phyloP scores from a whole-genome alignment of 1,140 invertebrate species.

The Lepidurus arcticus region DNA sequence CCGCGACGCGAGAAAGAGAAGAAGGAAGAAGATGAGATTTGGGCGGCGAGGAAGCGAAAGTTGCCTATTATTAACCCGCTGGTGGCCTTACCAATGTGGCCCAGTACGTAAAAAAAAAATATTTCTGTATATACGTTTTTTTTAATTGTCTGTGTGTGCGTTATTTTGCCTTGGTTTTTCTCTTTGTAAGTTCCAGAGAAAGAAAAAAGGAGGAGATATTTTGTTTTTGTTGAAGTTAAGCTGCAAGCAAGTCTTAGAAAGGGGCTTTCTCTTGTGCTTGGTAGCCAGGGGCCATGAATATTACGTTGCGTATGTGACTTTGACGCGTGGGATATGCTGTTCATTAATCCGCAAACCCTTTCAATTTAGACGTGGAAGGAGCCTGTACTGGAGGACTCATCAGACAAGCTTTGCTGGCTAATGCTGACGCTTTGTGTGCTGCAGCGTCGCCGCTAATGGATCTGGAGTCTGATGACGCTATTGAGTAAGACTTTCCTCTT shows the following conservation, averaged over 20 bases:
- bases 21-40: constrained; percentile 43
- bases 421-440: constrained; percentile 92
- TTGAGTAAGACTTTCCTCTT: constrained; percentile 52
- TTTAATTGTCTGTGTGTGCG: constrained; percentile 24
- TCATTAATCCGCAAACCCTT: constrained; percentile 4
- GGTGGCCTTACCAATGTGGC: constrained; percentile 77
- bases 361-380: constrained; percentile 32
- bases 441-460: constrained; percentile 89
- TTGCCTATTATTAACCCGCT: constrained; percentile 86
- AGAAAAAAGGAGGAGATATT: no score
- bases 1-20: constrained; percentile 41
- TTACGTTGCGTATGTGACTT: background rate
- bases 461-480: constrained; percentile 83
- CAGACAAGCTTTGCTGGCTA: constrained; percentile 84
- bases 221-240: no score
- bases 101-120: constrained; percentile 55
- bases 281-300: constrained; percentile 28
- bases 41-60: constrained; percentile 55
- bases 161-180: constrained; percentile 49
- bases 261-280: background rate
- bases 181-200: constrained; percentile 39
- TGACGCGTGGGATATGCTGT: background rate
- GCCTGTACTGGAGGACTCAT: constrained; percentile 64
- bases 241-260: no score
- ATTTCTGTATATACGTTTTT: constrained; percentile 29